Base-by-base conservation (phyloP, 2,797 vertebrate species). In the Euthynnus affinis region DNA sequence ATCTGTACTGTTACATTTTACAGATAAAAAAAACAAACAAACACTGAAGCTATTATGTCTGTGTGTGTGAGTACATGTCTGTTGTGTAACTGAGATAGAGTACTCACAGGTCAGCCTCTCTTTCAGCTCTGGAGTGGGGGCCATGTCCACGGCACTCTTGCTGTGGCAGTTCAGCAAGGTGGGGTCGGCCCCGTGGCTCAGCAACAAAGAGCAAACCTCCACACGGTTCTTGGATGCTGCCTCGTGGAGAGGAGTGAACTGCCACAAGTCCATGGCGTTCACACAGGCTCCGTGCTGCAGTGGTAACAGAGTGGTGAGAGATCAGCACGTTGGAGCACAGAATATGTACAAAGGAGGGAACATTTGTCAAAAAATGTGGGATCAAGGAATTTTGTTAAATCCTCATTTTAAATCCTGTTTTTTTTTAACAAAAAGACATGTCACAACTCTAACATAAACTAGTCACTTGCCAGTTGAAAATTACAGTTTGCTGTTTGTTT, bases 221-320 rank as follows among this genome's bases (percentile, higher is more conserved):
- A 98, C 97, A 0, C 98, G 95, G 90, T 99, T 99, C 93, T 99
- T 99, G 62, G 98, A 99, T 7, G 98, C 98, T 0, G 98, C 98
- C 90, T 99, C 98, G 0, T 99, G 98, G 48, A 99, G 94, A 0
- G 98, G 98, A 0, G 98, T 99, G 69, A 99, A 99, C 18, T 99
- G 98, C 98, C 98, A 99, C 71, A 99, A 94, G 90, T 99, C 98
- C 98, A 99, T 99, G 0, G 98, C 98, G 2, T 99, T 99, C 32
- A 99, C 98, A 58, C 98, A 99, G 20, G 98, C 98, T 2, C 98
- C 98, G 0, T 99, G 98, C 98, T 99, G 87, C 49, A 70, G 23
- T 42, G 37, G 37, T 40, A 13, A 40, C 37, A 40, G 37, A 40
- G 37, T 40, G 40, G 40, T 42, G 40, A 64, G 32, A 76, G 27